Base-by-base conservation (phyloP, 2,797 vertebrate genomes). In the Eupleurogrammus muticus region DNA sequence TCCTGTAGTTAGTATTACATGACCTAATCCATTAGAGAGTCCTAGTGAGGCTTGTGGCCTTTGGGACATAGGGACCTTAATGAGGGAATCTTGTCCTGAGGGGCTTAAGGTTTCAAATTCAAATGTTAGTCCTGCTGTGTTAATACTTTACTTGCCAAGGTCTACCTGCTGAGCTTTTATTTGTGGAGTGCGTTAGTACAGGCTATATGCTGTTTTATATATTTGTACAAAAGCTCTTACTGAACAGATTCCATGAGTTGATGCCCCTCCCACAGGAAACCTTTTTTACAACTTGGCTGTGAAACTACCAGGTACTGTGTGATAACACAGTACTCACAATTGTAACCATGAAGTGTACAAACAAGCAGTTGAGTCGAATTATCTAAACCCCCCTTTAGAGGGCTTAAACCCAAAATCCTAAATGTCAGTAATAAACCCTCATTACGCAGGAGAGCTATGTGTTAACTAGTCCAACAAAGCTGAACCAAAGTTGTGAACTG, bases 1-100 rank as follows among this genome's bases (percentile, higher is more conserved):
- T 51, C 35, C 40, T 42, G 24, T n/a, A 13, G 54, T 86, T 77
- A 75, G 85, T 87, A 86, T 79, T 85, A 72, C 75, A 87, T 84
- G 80, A 82, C 40, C 73, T 24, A 62, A 77, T 90, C n/a, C 81
- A 81, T 83, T 77, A 84, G 67, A 76, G 63, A 47, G 40, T 58
- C 63, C 23, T 44, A 19, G 42, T 9, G 38, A 59, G 47, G 68
- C 55, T 62, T 6, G 0, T 35, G 53, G 76, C 75, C 40, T 14
- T 20, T 49, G 58, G 62, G 60, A 34, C 53, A n/a, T 60, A 24
- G 1, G 53, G 23, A 1, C 51, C 67, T 47, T 60, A 1, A 47
- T 63, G 51, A 50, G 0, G 13, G 12, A 73, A 46, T 11, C 28
- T 24, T 3, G 4, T 58, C 72, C 61, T 72, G 2, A 23, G 32